Conservation (phyloP, 2,113 vertebrate species). For the Zonotrichia leucophrys region DNA sequence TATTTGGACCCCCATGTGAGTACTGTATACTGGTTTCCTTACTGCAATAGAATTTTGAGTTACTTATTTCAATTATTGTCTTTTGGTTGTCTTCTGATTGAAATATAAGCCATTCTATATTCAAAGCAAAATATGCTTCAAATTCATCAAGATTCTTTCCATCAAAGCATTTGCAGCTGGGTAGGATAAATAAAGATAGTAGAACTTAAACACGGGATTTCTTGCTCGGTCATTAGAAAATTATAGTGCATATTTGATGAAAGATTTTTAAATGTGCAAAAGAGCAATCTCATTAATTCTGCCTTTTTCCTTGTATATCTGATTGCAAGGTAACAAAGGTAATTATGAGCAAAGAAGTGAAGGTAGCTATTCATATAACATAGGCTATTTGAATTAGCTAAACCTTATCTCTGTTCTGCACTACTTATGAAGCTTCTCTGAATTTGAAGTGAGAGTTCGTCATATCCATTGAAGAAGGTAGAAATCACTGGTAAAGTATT, state of each 20-base stretch:
- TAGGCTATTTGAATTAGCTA: not conserved
- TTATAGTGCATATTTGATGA: not conserved
- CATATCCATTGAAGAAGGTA: not conserved
- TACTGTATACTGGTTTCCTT: not conserved
- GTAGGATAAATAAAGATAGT: not conserved
- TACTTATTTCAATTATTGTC: not conserved
- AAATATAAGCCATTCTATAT: not conserved
- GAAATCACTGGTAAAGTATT: not conserved
- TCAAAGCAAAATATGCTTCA: not conserved
- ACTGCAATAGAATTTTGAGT: not conserved
- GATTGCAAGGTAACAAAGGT: not conserved
- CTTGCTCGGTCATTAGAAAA: not conserved
- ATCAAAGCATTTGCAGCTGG: not conserved
- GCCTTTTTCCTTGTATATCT: not conserved
- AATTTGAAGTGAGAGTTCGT: not conserved
- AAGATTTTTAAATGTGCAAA: not conserved
- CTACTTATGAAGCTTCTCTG: not conserved
- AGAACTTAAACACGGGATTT: not conserved
- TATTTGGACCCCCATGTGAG: not conserved
- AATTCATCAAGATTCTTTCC: not conserved
- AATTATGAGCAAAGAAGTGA: not conserved
- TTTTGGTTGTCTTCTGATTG: not conserved
- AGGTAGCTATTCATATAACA: not conserved
- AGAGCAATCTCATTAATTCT: not conserved
- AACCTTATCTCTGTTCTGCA: not conserved